phyloP scores from a whole-genome alignment of 64 coral and sea anemone genomes.

The Montipora capricornis region DNA sequence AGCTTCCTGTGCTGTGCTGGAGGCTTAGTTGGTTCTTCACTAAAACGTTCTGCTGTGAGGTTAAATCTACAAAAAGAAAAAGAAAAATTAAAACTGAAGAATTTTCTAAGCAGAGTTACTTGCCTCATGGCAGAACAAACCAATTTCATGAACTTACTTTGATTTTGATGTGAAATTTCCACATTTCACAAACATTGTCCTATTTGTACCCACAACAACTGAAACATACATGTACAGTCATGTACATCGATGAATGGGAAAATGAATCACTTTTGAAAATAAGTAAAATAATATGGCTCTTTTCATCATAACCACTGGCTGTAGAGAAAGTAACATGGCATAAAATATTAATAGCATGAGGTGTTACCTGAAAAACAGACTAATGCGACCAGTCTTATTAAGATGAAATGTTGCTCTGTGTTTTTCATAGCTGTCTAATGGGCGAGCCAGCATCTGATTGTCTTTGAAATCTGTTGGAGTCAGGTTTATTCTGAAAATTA shows the following conservation, averaged over 20 bases:
- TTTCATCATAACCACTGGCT: too few relatives aligned
- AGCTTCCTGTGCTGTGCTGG: not conserved
- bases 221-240: too few relatives aligned
- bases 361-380: not conserved
- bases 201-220: too few relatives aligned
- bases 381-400: not conserved
- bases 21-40: not conserved
- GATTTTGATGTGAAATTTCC: too few relatives aligned
- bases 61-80: not conserved
- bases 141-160: too few relatives aligned
- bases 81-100: not conserved
- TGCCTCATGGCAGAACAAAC: too few relatives aligned
- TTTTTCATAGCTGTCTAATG: slow-evolving; percentile 84
- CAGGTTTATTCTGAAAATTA: slow-evolving; percentile 82
- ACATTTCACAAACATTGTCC: too few relatives aligned
- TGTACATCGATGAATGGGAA: too few relatives aligned
- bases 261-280: not conserved
- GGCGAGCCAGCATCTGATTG: slow-evolving; percentile 69
- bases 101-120: too few relatives aligned
- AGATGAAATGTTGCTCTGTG: slow-evolving; percentile 58
- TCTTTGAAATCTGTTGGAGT: slow-evolving; percentile 53
- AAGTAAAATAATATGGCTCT: not conserved
- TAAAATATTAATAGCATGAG: not conserved
- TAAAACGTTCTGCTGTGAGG: not conserved
- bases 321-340: not conserved